Evolutionary conservation across 2,888 invertebrate species (phyloP), one percentile per base, ranked within the genome.

Genomic region (Camponotus fellah): DNA sequence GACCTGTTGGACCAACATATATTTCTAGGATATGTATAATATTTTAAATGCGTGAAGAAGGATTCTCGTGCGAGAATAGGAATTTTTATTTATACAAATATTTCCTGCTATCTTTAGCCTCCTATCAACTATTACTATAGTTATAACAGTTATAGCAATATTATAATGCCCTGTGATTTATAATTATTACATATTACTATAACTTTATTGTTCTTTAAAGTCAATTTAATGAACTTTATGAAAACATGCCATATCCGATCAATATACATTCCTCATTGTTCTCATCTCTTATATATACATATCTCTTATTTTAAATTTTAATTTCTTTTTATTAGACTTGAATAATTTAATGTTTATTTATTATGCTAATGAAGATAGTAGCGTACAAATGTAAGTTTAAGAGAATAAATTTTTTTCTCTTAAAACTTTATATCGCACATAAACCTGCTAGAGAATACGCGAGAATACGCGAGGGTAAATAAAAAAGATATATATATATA

Each of bases 391-490:
- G 40, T 77, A 77, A 56, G 8, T 66, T 77, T 53, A 26, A 76
- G 53, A 53, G 37, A 46, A 21, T 14, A 43, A 64, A 8, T 17
- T 12, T 49, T 65, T 82, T 65, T 84, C 66, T 53, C 34, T 46
- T 86, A 84, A 85, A 83, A 86, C 89, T 85, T 75, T 66, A 87
- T 32, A 87, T 86, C 89, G 86, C 87, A 86, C 66, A 80, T 69
- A 37, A 62, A 26, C n/a, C 79, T 43, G 46, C 26, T 66, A 12
- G 26, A 26, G 26, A 26, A 26, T 26, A 26, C 26, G 26, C 53
- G 37, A 76, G 37, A 53, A 26, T 53, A 53, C 40, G n/a, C 76
- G 77, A 77, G 66, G 40, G 56, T 68, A 56, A 40, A 56, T 68
- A n/a, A 66, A 40, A 66, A 26, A 77, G 56, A 26, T 26, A 26